Evolutionary conservation across 2,113 vertebrate species (phyloP), one percentile per base, ranked within the genome.

Genomic region (Otocyon megalotis): DNA sequence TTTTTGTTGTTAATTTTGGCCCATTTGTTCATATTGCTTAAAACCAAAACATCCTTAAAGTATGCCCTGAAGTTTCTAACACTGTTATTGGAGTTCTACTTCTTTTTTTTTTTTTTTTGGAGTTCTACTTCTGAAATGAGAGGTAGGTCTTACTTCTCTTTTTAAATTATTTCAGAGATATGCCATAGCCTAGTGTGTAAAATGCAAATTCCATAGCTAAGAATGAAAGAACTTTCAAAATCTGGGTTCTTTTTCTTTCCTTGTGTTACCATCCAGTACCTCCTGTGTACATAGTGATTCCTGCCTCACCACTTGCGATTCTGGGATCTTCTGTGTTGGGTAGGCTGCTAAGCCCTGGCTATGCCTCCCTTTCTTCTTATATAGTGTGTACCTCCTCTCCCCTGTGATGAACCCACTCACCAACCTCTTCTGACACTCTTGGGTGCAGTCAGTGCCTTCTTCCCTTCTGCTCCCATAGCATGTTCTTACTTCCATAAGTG

Each of bases 101-200:
- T 96, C 48, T 50, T n/a, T n/a, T n/a, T n/a, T n/a, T n/a, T n/a
- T n/a, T n/a, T n/a, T n/a, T n/a, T n/a, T n/a, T 96, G 8, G 17
- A 65, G 28, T 82, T 86, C 37, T 50, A 10, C 56, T 97, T 96
- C 48, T 50, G 65, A 97, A 93, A 85, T n/a, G 54, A 24, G 60
- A 71, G 2, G 4, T 71, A 81, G 22, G 4, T 53, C 30, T 90
- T 89, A 60, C 26, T 90, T 85, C 4, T 63, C 22, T 67, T 37
- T 30, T 77, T 74, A 53, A 88, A 48, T 82, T 89, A 89, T 32
- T 93, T 35, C 32, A 62, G 24, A 77, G 16, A 32, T 8, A n/a
- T 17, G 48, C 48, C 12, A 14, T 67, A 43, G 12, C 3, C 9
- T 91, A 15, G 1, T 67, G 17, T 32, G 32, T 76, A 80, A 88